phyloP scores from a whole-genome alignment of 2,888 invertebrate species.

The Macrophya alboannulata region DNA sequence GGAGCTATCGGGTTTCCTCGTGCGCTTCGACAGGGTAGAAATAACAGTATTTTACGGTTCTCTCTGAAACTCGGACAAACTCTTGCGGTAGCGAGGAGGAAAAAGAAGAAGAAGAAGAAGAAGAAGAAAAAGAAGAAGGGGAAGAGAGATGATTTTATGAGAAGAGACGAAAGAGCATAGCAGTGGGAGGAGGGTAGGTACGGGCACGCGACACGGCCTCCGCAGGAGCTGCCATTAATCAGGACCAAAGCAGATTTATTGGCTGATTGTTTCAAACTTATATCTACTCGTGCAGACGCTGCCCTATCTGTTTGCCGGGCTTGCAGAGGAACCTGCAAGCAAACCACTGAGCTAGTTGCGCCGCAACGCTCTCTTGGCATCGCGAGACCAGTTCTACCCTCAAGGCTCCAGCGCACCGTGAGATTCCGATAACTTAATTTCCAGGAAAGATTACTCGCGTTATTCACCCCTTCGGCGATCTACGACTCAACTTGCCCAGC shows the following conservation, averaged over 20 bases:
- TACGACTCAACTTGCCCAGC: slow-evolving; percentile 7
- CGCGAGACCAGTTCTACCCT: slow-evolving; percentile 33
- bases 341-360: neutral
- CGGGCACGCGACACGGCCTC: slow-evolving; percentile 55
- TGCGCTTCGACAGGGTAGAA: slow-evolving; percentile 26
- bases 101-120: neutral
- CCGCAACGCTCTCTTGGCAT: slow-evolving; percentile 44
- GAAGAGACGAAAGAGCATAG: slow-evolving; percentile 17
- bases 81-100: neutral
- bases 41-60: slow-evolving; percentile 29
- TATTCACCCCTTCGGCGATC: slow-evolving; percentile 61
- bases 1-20: slow-evolving; percentile 8
- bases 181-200: neutral
- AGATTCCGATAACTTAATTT: slow-evolving; percentile 69
- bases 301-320: slow-evolving; percentile 41
- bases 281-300: slow-evolving; percentile 55
- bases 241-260: slow-evolving; percentile 57
- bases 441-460: slow-evolving; percentile 69
- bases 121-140: too few relatives aligned
- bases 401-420: slow-evolving; percentile 50
- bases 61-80: slow-evolving; percentile 31
- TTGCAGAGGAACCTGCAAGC: slow-evolving; percentile 37
- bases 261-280: slow-evolving; percentile 59
- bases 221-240: slow-evolving; percentile 56
- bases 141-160: slow-evolving; percentile 18